Percentiles rank a stretch among this genome's conserved stretches.
phyloP scores from a whole-genome alignment of 2,113 vertebrate genomes.

The Cottus gobio region DNA sequence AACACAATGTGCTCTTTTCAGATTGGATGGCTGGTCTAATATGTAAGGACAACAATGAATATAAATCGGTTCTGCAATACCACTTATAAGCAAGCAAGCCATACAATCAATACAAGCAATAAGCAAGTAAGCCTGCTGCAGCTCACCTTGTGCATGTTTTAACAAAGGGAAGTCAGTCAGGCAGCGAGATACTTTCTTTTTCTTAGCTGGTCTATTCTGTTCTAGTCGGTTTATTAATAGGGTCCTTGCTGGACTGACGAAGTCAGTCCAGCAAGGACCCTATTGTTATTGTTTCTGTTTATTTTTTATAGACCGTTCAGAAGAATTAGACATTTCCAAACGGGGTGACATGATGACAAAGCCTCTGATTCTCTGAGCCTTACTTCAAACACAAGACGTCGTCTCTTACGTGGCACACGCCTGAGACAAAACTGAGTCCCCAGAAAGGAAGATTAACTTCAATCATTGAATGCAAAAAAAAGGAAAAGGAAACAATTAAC shows the following conservation, averaged over 20 bases:
- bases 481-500: neutral
- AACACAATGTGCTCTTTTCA: slow-evolving; percentile 6
- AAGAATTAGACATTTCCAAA: slow-evolving; percentile 29
- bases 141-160: slow-evolving; percentile 13
- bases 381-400: slow-evolving; percentile 32
- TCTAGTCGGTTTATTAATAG: slow-evolving; percentile 8
- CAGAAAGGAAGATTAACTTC: slow-evolving; percentile 9
- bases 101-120: too few relatives aligned
- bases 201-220: slow-evolving; percentile 18
- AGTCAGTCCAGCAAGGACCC: too few relatives aligned
- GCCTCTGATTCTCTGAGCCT: slow-evolving; percentile 5
- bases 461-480: slow-evolving; percentile 31
- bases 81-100: too few relatives aligned
- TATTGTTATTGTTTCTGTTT: slow-evolving; percentile 7
- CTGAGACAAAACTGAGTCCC: slow-evolving; percentile 10
- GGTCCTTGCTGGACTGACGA: too few relatives aligned
- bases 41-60: neutral
- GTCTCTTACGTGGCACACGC: neutral
- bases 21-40: neutral
- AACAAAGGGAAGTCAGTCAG: slow-evolving; percentile 5
- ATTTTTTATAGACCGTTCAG: slow-evolving; percentile 20
- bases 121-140: neutral
- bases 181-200: slow-evolving; percentile 23
- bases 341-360: slow-evolving; percentile 42
- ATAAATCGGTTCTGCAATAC: neutral